phyloP scores from a whole-genome alignment of 2,888 invertebrate genomes.

The Drosophila flavopinicola region DNA sequence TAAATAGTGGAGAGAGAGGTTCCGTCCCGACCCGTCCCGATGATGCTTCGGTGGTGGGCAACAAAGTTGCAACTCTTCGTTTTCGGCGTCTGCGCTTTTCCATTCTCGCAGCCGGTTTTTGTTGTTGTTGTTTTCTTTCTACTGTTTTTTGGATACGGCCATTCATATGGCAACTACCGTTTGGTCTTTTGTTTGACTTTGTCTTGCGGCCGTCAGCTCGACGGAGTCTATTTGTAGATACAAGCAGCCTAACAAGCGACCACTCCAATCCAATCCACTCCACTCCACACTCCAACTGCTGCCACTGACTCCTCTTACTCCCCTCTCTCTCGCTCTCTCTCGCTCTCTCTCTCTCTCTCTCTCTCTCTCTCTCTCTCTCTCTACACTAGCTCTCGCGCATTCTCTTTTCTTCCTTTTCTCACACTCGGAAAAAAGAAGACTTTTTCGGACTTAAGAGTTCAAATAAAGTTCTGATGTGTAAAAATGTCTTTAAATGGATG shows the following conservation, averaged over 20 bases:
- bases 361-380: conserved; percentile 10
- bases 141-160: conserved; percentile 61
- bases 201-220: conserved; percentile 72
- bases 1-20: conserved; percentile 47
- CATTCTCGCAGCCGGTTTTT: conserved; percentile 59
- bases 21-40: conserved; percentile 17
- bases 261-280: conserved; percentile 39
- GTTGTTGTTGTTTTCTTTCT: no score
- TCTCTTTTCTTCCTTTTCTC: conserved; percentile 3
- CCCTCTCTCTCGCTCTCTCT: conserved; percentile 18
- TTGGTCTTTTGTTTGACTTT: conserved; percentile 78
- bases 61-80: conserved; percentile 60
- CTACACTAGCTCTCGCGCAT: conserved; percentile 22
- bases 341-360: conserved; percentile 15
- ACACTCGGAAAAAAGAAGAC: not conserved
- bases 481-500: no score
- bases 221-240: conserved; percentile 74
- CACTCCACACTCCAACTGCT: conserved; percentile 22
- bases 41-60: conserved; percentile 31
- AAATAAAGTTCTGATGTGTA: no score
- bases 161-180: conserved; percentile 79
- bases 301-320: conserved; percentile 36
- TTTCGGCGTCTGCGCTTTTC: conserved; percentile 13
- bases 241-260: conserved; percentile 66
- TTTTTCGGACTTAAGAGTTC: not conserved